Conservation (phyloP, 2,888 invertebrate species). For the Dryocosmus kuriphilus region DNA sequence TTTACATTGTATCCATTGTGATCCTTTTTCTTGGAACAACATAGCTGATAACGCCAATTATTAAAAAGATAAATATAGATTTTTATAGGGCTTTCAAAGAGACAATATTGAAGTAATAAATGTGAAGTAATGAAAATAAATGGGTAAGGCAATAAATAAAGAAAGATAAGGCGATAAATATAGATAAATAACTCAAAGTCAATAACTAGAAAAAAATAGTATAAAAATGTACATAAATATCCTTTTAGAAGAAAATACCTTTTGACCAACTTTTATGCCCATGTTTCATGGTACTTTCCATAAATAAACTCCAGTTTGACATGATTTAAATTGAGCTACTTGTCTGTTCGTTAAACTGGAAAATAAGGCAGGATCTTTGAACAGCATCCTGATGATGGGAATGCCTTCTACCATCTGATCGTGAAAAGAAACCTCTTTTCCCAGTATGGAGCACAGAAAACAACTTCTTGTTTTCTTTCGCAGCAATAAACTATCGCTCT, state of each 20-base stretch:
- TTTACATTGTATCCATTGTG: not conserved
- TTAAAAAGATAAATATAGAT: constrained; percentile 8
- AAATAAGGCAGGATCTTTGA: constrained; percentile 24
- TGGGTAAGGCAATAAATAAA: not conserved
- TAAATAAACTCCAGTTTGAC: constrained; percentile 22
- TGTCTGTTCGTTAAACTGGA: constrained; percentile 34
- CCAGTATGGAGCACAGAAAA: constrained; percentile 12
- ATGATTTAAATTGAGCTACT: constrained; percentile 33
- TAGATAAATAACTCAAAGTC: not conserved
- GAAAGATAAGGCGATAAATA: not conserved
- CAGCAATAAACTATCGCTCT: constrained; percentile 12
- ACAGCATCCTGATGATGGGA: constrained; percentile 13
- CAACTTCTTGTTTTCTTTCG: constrained; percentile 32
- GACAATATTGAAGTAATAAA: not conserved
- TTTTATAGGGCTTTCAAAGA: not conserved
- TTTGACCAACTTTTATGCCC: not conserved
- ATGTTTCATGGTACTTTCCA: not conserved
- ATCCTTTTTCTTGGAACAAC: not conserved
- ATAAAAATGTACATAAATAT: not conserved
- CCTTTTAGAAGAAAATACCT: not conserved
- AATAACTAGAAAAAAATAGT: not conserved
- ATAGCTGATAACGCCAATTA: not conserved
- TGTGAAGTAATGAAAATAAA: not conserved
- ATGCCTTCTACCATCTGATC: constrained; percentile 7
- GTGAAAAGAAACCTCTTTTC: constrained; percentile 26